These are phyloP conservation scores for Neodiprion pinetum DNA, from an alignment of 1,140 invertebrate species.

Conservation along the genomic window DNA sequence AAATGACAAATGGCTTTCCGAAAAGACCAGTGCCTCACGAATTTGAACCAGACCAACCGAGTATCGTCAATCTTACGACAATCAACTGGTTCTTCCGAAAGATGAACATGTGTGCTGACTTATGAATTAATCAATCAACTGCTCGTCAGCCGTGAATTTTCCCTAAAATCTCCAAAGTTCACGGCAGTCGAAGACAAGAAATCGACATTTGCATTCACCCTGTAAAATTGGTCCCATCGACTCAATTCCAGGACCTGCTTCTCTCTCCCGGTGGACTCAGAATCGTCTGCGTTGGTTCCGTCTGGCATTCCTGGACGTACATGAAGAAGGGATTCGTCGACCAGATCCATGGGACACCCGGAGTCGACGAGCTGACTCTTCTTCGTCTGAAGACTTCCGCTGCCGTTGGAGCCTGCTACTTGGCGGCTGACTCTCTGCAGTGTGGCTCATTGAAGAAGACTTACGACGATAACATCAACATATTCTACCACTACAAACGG, in stretches of 20 bases:
- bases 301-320: slow-evolving; percentile 92
- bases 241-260: slow-evolving; percentile 58
- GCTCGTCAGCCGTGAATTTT: too few species aligned
- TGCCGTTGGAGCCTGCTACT: slow-evolving; percentile 78
- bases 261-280: slow-evolving; percentile 71
- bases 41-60: too few species aligned
- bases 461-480: slow-evolving; percentile 61
- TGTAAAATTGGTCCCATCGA: neutral
- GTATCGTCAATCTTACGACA: too few species aligned
- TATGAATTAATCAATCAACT: too few species aligned
- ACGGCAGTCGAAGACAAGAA: neutral
- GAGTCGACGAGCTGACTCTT: slow-evolving; percentile 69
- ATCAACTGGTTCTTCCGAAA: too few species aligned
- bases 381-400: slow-evolving; percentile 69
- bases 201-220: slow-evolving; percentile 4
- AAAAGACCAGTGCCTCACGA: too few species aligned
- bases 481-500: slow-evolving; percentile 63
- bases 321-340: slow-evolving; percentile 75
- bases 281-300: slow-evolving; percentile 92
- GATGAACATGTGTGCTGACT: too few species aligned
- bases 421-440: slow-evolving; percentile 71
- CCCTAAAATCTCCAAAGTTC: neutral
- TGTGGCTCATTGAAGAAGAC: slow-evolving; percentile 59
- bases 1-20: too few species aligned
- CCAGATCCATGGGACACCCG: slow-evolving; percentile 60